Conservation (phyloP, 2,113 vertebrate genomes). For the Lepus timidus region DNA sequence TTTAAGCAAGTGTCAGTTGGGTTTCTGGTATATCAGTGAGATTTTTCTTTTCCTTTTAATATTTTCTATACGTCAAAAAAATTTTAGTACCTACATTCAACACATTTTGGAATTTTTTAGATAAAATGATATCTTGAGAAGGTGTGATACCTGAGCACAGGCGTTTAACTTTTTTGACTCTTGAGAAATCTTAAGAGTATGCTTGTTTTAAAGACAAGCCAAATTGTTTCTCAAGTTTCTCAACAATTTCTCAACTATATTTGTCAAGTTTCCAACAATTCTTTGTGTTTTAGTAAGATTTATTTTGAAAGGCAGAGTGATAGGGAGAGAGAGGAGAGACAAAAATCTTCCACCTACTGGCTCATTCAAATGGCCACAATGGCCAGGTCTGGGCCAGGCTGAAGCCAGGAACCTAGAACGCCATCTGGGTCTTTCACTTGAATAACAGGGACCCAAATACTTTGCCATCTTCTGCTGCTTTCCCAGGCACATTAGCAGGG, state of each 20-base stretch:
- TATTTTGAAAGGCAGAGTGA: too few species aligned
- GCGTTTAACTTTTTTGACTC: not conserved
- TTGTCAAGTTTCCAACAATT: not conserved
- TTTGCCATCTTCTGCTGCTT: too few species aligned
- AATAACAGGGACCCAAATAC: too few species aligned
- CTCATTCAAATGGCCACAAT: too few species aligned
- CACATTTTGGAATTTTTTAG: not conserved
- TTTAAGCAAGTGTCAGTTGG: not conserved
- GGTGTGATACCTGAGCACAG: not conserved
- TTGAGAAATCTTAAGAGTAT: not conserved
- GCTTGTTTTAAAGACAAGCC: not conserved
- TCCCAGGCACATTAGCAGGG: too few species aligned
- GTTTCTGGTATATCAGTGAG: not conserved
- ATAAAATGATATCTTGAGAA: not conserved
- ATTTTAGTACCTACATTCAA: not conserved
- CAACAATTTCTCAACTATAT: not conserved
- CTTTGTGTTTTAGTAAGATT: too few species aligned
- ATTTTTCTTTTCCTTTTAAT: not conserved
- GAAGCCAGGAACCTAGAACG: too few species aligned
- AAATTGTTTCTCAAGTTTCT: not conserved
- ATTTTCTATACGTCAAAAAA: not conserved
- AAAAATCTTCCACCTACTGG: too few species aligned
- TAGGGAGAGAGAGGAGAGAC: too few species aligned
- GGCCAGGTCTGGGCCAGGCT: too few species aligned
- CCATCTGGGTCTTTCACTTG: too few species aligned